Conservation (phyloP, 2,888 invertebrate species). For the Andrena camellia region DNA sequence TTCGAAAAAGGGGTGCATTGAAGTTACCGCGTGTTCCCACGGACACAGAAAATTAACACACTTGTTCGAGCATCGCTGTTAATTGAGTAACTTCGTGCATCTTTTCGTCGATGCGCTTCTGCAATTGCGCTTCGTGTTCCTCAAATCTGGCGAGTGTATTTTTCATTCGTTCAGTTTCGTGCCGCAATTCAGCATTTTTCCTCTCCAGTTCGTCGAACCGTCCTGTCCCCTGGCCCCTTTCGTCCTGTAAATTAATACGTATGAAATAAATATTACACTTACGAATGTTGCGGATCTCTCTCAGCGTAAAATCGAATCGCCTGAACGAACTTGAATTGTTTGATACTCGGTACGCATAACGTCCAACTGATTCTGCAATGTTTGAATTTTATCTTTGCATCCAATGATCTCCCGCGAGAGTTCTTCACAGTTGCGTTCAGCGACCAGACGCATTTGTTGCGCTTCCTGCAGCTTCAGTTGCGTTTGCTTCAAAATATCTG, state of each 20-base stretch:
- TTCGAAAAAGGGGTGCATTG: background rate
- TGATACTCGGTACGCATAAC: constrained; percentile 77
- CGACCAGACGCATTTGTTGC: constrained; percentile 89
- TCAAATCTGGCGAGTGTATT: constrained; percentile 87
- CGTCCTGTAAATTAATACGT: constrained; percentile 62
- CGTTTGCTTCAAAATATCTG: constrained; percentile 89
- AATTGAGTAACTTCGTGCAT: constrained; percentile 89
- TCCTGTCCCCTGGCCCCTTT: constrained; percentile 68
- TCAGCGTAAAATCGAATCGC: background rate
- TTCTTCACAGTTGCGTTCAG: constrained; percentile 89
- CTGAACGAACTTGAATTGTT: constrained; percentile 68
- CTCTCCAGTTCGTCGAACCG: constrained; percentile 84
- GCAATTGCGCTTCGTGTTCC: constrained; percentile 87
- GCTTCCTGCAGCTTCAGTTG: constrained; percentile 89
- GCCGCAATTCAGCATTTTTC: constrained; percentile 86
- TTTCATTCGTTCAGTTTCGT: constrained; percentile 86
- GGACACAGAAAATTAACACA: constrained; percentile 38
- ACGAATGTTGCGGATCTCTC: background rate
- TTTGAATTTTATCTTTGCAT: constrained; percentile 87
- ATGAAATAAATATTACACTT: background rate
- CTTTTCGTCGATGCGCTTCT: constrained; percentile 89
- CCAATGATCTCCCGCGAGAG: constrained; percentile 88
- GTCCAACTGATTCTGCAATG: constrained; percentile 80
- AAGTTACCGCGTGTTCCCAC: background rate
- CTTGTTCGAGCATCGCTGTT: constrained; percentile 88